Base-by-base conservation (phyloP, 2,888 invertebrate genomes). In the Pegoplata infirma region DNA sequence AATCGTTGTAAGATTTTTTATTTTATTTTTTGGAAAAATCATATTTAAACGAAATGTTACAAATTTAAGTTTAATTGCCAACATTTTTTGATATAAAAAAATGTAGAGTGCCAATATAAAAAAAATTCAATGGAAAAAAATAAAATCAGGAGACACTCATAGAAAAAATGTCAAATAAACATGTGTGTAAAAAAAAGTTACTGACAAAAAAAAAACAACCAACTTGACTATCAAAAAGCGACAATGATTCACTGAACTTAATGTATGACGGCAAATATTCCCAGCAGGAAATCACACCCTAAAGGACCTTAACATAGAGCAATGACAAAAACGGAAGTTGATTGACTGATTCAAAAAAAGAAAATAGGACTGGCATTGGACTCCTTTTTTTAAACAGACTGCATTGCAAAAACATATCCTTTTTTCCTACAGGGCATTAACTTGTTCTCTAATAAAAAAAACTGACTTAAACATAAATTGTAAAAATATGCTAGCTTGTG, bases 261-360 rank as follows among this genome's bases (percentile, higher is more conserved):
- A 36, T 14, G 59, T 53, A 21, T 51, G 51, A 46, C 36, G 25
- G 14, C 14, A 47, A 53, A 19, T 68, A 75, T 75, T 68, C 68
- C 55, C 68, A 49, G 28, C 68, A 63, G 75, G 68, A 75, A 63
- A 68, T 49, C 49, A 55, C 36, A 55, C 68, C 75, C 56, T 55
- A 21, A 68, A 68, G 67, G 74, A 75, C 61, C 19, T 19, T 12
- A 46, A 46, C 21, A 36, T 23, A 58, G 61, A 2, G 8, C 8
- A 53, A 28, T 51, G 47, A 40, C 53, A 19, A 68, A 56, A 36
- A 28, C 61, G 75, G 68, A 68, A 75, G 67, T 63, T 75, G 55
- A 56, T 75, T 55, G 61, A 55, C 55, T 68, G 53, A 28, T 32
- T 67, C 32, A 53, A 4, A 23, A 25, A 51, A 36, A 44, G 16